A percentile compares a stretch with the other conserved stretches of the same genome.
phyloP scores from a whole-genome alignment of 1,140 invertebrate genomes.

The Megathymus violae region DNA sequence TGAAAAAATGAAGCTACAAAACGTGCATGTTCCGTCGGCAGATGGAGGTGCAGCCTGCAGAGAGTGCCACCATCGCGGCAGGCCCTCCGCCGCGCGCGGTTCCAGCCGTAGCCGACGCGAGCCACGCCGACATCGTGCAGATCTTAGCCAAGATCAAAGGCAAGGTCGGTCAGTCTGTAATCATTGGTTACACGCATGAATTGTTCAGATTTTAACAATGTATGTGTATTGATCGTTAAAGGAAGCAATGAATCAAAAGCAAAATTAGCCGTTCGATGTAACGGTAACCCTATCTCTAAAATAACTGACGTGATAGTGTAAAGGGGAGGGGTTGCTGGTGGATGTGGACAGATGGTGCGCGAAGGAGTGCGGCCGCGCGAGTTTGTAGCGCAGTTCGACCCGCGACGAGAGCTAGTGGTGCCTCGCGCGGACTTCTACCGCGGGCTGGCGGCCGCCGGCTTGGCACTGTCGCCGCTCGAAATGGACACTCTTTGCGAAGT shows the following conservation, averaged over 20 bases:
- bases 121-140: constrained; percentile 86
- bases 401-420: constrained; percentile 85
- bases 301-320: too few relatives aligned
- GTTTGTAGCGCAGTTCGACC: constrained; percentile 86
- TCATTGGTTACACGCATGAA: too few relatives aligned
- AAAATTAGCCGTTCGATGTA: too few relatives aligned
- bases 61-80: constrained; percentile 82
- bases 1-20: too few relatives aligned
- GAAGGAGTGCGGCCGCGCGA: constrained; percentile 86
- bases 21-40: constrained; percentile 23
- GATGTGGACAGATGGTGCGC: constrained; percentile 82
- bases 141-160: constrained; percentile 89
- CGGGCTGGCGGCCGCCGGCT: constrained; percentile 84
- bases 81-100: constrained; percentile 82
- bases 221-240: too few relatives aligned
- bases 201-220: too few relatives aligned
- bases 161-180: constrained; percentile 78
- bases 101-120: constrained; percentile 83
- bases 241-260: too few relatives aligned
- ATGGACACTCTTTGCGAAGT: constrained; percentile 86
- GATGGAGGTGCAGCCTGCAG: constrained; percentile 61
- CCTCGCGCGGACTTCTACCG: constrained; percentile 86
- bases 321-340: too few relatives aligned
- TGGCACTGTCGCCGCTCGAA: constrained; percentile 85
- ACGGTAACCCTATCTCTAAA: too few relatives aligned